Conservation (phyloP, 2,888 invertebrate species). For the Amiota mariae region DNA sequence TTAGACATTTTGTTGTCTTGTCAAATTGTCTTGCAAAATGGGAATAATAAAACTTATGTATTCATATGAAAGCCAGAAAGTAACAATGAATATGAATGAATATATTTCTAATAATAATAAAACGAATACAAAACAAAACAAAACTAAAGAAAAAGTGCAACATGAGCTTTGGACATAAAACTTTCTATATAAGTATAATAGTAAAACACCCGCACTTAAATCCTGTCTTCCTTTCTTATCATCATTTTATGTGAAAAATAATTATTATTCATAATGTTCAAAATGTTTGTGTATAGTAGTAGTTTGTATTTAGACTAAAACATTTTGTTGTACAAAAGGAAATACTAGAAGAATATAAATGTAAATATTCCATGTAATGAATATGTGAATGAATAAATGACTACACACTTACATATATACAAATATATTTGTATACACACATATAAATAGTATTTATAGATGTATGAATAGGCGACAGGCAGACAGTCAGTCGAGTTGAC, state of each 20-base stretch:
- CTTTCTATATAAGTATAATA: not conserved
- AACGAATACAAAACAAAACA: not conserved
- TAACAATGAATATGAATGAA: no score
- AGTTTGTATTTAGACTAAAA: not conserved
- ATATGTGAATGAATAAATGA: not conserved
- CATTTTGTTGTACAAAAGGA: not conserved
- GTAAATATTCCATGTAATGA: constrained; percentile 3
- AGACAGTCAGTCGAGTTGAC: no score
- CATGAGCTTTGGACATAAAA: not conserved
- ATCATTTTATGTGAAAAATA: not conserved
- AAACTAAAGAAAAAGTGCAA: constrained; percentile 2
- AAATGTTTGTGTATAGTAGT: not conserved
- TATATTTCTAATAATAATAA: constrained; percentile 32
- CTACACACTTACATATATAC: not conserved
- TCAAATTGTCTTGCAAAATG: no score
- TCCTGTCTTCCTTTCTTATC: no score
- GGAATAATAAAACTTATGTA: no score
- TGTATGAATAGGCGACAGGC: no score
- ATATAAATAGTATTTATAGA: no score
- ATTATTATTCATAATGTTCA: constrained; percentile 14
- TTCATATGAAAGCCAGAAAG: no score
- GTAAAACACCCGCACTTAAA: no score
- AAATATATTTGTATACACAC: not conserved
- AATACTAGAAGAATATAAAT: not conserved
- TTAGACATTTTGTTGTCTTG: no score